A percentile compares a stretch with the other conserved stretches of the same genome.
phyloP scores from a whole-genome alignment of 2,113 vertebrate species.

The Solea solea region DNA sequence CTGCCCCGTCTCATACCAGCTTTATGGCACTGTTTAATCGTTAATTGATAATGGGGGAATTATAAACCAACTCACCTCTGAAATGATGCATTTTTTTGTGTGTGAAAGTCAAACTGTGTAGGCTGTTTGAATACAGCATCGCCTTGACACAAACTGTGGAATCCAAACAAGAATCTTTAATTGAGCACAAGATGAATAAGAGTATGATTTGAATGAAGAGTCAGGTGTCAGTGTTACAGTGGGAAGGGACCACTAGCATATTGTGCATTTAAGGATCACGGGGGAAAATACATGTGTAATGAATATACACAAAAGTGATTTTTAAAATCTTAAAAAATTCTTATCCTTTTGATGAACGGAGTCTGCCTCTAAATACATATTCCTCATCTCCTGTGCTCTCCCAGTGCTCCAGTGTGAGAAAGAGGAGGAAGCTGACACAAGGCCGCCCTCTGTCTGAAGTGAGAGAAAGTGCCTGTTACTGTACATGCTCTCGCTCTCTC shows the following conservation, averaged over 20 bases:
- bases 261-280: too few relatives aligned
- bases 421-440: slow-evolving; percentile 76
- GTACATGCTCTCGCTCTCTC: slow-evolving; percentile 18
- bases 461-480: slow-evolving; percentile 62
- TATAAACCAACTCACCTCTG: background rate
- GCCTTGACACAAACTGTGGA: background rate
- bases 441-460: slow-evolving; percentile 83
- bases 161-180: background rate
- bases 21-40: background rate
- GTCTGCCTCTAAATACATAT: background rate
- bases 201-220: too few relatives aligned
- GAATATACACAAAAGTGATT: too few relatives aligned
- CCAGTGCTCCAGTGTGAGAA: background rate
- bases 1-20: background rate
- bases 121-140: background rate
- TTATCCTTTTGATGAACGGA: too few relatives aligned
- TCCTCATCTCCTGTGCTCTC: slow-evolving; percentile 3
- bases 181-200: background rate
- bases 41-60: slow-evolving; percentile 3
- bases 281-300: too few relatives aligned
- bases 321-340: too few relatives aligned
- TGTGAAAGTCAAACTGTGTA: background rate
- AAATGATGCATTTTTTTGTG: background rate
- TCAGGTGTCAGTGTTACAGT: background rate
- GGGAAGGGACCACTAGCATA: background rate